A percentile compares a stretch with the other conserved stretches of the same genome.
Conservation (phyloP, 2,113 vertebrate genomes). For the Stictonetta naevosa region DNA sequence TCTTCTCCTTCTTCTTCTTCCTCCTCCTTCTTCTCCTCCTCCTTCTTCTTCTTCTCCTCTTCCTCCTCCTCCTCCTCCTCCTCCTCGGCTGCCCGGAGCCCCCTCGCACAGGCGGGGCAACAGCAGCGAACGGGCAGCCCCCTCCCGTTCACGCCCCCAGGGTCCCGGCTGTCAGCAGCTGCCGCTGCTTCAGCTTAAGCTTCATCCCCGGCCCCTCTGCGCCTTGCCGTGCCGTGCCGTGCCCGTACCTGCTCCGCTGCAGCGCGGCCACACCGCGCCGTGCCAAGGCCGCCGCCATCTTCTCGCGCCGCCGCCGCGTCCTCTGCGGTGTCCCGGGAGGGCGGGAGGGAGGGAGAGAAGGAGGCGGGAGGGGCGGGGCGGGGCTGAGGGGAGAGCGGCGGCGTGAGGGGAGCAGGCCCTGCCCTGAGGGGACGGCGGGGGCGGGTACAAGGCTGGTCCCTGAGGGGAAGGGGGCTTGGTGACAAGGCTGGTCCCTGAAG, state of each 20-base stretch:
- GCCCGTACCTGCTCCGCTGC: conserved; percentile 59
- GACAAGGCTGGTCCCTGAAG: background rate
- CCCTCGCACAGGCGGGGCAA: background rate
- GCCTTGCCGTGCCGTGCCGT: too few relatives aligned
- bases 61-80: too few relatives aligned
- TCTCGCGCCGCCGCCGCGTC: background rate
- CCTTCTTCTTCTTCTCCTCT: too few relatives aligned
- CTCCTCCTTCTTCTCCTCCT: too few relatives aligned
- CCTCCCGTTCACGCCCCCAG: background rate
- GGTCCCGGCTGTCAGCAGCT: background rate
- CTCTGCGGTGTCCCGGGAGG: background rate
- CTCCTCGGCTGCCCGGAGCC: too few relatives aligned
- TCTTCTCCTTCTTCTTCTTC: too few relatives aligned
- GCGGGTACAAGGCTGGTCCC: background rate
- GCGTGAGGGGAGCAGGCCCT: too few relatives aligned
- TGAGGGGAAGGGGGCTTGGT: accelerated
- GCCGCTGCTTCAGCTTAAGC: background rate
- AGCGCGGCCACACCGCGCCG: background rate
- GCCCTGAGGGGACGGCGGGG: too few relatives aligned
- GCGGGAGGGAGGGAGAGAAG: background rate
- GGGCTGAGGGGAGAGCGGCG: background rate
- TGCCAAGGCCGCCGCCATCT: conserved; percentile 70
- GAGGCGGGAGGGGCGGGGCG: accelerated
- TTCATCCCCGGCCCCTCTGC: too few relatives aligned
- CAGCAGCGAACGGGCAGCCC: accelerated